Evolutionary conservation across 2,888 invertebrate species (phyloP).

Genomic region (Sarcophaga rosellei): DNA sequence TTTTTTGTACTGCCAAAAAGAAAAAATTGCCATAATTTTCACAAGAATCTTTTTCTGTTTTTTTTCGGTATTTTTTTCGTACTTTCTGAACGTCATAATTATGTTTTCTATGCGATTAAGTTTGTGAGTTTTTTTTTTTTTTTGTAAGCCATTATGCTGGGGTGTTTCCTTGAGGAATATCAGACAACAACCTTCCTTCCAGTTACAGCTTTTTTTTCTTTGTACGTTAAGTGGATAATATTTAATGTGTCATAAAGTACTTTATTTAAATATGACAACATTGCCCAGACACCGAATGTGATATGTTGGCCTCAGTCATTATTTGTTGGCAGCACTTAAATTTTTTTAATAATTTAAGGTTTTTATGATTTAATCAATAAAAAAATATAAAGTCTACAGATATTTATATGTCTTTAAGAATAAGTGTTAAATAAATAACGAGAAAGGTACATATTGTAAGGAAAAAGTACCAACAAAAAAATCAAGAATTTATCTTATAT

Average conservation of each 20-base stretch:
- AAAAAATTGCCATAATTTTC: conserved; percentile 31
- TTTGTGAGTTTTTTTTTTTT: not conserved
- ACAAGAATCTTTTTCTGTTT: not conserved
- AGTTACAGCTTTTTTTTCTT: conserved; percentile 26
- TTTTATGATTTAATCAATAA: too few species aligned
- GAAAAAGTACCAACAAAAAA: conserved; percentile 9
- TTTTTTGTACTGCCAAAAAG: conserved; percentile 46
- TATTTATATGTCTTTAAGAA: not conserved
- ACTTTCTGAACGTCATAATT: conserved; percentile 21
- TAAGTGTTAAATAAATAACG: conserved; percentile 56
- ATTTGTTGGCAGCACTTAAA: not conserved
- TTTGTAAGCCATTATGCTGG: conserved; percentile 9
- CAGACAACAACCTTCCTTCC: conserved; percentile 33
- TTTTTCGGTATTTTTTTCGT: not conserved
- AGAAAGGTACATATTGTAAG: not conserved
- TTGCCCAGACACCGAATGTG: conserved; percentile 19
- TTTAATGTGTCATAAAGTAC: conserved; percentile 71
- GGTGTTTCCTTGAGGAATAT: conserved; percentile 57
- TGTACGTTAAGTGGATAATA: conserved; percentile 71
- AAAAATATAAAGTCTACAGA: too few species aligned
- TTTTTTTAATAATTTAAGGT: not conserved
- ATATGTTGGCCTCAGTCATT: not conserved
- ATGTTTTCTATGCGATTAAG: not conserved
- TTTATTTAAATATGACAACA: conserved; percentile 61
- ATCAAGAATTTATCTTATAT: not conserved